Evolutionary conservation across 1,140 invertebrate species (phyloP).

Genomic region (Portunus trituberculatus): DNA sequence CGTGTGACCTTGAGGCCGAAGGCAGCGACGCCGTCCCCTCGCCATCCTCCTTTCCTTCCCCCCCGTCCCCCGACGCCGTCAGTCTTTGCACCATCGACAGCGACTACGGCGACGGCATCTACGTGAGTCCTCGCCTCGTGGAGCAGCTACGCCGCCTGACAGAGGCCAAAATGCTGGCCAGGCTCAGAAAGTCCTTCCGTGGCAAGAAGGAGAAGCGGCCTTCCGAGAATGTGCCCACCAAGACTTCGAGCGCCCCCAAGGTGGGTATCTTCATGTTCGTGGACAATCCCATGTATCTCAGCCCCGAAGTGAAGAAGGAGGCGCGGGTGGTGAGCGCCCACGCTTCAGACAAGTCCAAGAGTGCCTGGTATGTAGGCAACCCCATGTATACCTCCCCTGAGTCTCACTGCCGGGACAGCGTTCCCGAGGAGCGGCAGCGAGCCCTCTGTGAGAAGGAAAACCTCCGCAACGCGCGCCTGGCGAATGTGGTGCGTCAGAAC

Average conservation of each 20-base stretch:
- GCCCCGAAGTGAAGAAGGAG: constrained; percentile 77
- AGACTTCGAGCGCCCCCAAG: constrained; percentile 12
- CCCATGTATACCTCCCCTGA: constrained; percentile 75
- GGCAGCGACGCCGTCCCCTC: not conserved
- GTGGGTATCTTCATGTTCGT: constrained; percentile 76
- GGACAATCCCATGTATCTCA: constrained; percentile 77
- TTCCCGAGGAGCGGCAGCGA: constrained; percentile 50
- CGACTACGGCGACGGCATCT: constrained; percentile 67
- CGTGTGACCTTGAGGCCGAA: constrained; percentile 35
- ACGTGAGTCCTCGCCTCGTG: constrained; percentile 53
- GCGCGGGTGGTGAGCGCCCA: constrained; percentile 73
- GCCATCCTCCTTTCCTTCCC: constrained; percentile 29
- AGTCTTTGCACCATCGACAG: constrained; percentile 71
- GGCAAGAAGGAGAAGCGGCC: constrained; percentile 72
- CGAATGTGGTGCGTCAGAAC: constrained; percentile 65
- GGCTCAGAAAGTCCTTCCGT: constrained; percentile 74
- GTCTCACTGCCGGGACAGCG: not conserved
- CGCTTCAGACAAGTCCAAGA: not conserved
- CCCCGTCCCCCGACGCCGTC: constrained; percentile 57
- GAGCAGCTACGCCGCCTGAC: constrained; percentile 61
- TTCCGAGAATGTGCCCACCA: not conserved
- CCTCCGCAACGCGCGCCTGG: constrained; percentile 68
- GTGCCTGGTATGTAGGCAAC: constrained; percentile 73
- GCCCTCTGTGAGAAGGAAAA: constrained; percentile 75
- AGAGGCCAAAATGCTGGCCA: constrained; percentile 77